phyloP scores from a whole-genome alignment of 2,113 vertebrate species.

The Atherinomorus stipes region DNA sequence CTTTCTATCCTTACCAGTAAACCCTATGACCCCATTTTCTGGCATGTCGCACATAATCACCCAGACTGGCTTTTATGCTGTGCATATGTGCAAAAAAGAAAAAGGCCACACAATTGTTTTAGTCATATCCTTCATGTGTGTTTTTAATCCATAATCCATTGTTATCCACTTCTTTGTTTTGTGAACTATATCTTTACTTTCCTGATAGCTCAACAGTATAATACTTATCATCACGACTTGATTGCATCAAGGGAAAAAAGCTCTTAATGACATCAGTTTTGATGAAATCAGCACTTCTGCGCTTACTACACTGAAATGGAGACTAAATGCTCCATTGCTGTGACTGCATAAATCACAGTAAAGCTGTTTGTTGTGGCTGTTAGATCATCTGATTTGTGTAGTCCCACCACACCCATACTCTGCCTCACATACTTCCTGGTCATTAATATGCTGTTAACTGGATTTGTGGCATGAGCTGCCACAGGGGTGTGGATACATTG shows the following conservation, averaged over 20 bases:
- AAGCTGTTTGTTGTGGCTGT: not conserved
- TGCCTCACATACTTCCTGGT: slow-evolving; percentile 7
- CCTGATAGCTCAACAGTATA: not conserved
- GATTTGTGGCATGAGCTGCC: slow-evolving; percentile 17
- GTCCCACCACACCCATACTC: slow-evolving; percentile 3
- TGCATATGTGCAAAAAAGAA: not conserved
- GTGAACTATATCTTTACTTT: not conserved
- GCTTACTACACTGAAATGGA: not conserved
- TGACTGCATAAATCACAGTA: not conserved
- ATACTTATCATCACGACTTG: not conserved
- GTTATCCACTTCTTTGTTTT: not conserved
- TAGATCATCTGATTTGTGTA: slow-evolving; percentile 19
- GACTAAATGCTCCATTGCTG: not conserved
- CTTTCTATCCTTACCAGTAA: slow-evolving; percentile 11
- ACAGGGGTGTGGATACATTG: not conserved
- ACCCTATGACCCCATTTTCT: slow-evolving; percentile 58
- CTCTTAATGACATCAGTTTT: not conserved
- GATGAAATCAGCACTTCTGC: not conserved
- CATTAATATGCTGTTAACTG: slow-evolving; percentile 20
- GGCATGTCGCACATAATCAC: slow-evolving; percentile 1
- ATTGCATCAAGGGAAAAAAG: not conserved
- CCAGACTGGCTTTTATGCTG: slow-evolving; percentile 23
- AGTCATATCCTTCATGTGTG: not conserved
- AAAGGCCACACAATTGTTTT: not conserved
- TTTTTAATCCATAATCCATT: slow-evolving; percentile 2